Evolutionary conservation across 2,888 invertebrate species (phyloP).

Genomic region (Harpalus rufipes): DNA sequence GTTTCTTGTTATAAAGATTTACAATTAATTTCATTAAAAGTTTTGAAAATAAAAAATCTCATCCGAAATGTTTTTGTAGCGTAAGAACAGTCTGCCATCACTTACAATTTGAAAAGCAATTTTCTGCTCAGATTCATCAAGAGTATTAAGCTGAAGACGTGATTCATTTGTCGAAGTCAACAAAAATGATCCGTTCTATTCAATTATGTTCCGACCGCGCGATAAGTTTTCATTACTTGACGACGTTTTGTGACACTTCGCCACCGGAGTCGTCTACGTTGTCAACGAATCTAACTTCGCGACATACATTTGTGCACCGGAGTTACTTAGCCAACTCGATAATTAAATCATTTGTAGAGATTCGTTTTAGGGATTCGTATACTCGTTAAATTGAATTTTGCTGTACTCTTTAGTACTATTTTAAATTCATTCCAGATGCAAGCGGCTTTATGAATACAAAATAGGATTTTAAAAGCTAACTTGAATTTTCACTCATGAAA

Average conservation of each 20-base stretch:
- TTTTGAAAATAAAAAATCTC: conserved; percentile 52
- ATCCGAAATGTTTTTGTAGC: conserved; percentile 25
- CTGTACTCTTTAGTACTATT: conserved; percentile 35
- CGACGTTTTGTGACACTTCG: conserved; percentile 32
- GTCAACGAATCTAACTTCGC: conserved; percentile 21
- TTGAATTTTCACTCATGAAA: conserved; percentile 62
- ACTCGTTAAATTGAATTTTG: conserved; percentile 47
- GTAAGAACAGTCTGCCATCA: conserved; percentile 44
- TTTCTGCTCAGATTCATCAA: conserved; percentile 49
- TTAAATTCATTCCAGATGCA: conserved; percentile 41
- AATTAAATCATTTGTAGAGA: neutral
- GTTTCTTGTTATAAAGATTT: neutral
- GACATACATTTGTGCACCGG: conserved; percentile 38
- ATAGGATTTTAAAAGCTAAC: conserved; percentile 56
- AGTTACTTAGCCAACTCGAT: neutral
- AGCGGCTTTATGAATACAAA: conserved; percentile 56
- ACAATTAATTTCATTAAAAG: neutral
- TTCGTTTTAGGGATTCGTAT: conserved; percentile 1
- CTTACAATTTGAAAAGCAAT: conserved; percentile 58
- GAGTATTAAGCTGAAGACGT: conserved; percentile 45
- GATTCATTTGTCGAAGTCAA: conserved; percentile 62
- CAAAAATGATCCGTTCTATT: conserved; percentile 57
- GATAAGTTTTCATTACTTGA: conserved; percentile 55
- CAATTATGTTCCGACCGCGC: conserved; percentile 49
- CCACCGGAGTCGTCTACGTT: conserved; percentile 3